Base-by-base conservation (phyloP, 2,888 invertebrate genomes). In the Drosophila aldrichi region DNA sequence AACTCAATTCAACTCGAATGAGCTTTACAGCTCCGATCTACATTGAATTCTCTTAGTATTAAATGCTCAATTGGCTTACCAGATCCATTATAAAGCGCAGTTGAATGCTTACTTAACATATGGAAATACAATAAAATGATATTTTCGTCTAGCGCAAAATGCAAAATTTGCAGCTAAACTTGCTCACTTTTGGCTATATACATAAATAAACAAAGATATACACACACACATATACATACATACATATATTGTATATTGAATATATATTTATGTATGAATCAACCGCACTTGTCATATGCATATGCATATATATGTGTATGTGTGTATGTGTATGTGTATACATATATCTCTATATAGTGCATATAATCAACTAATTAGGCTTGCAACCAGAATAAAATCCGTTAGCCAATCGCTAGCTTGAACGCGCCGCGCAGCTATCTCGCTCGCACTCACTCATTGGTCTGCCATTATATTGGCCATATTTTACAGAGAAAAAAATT, bases 401-500 rank as follows among this genome's bases (percentile, higher is more conserved):
- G 55, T 52, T 66, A 55, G 73, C 81, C 77, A 78, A 78, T 78
- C 61, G 74, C 57, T 49, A 62, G 7, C 56, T 54, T 29, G 18
- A 51, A 25, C 46, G 18, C n/a, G n/a, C 7, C 20, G 34, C 2
- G 18, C 3, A n/a, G 48, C 38, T 72, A 38, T 65, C 78, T 55
- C 62, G 48, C 60, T 67, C 52, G 51, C 66, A 36, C 76, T 34
- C 49, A 22, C 52, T 8, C 0, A 12, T 38, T 4, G n/a, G 22
- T 18, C 22, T 40, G 16, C 44, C 64, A 58, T 67, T 55, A 79
- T 76, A 78, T 78, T 78, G 78, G 69, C 64, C 73, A 78, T 75
- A 79, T 82, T 79, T 79, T 79, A 75, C 70, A 74, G 25, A 29
- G 9, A 70, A 49, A 49, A 49, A n/a, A n/a, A n/a, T n/a, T n/a